Evolutionary conservation across 2,797 vertebrate species (phyloP).

Genomic region (Knipowitschia caucasica): DNA sequence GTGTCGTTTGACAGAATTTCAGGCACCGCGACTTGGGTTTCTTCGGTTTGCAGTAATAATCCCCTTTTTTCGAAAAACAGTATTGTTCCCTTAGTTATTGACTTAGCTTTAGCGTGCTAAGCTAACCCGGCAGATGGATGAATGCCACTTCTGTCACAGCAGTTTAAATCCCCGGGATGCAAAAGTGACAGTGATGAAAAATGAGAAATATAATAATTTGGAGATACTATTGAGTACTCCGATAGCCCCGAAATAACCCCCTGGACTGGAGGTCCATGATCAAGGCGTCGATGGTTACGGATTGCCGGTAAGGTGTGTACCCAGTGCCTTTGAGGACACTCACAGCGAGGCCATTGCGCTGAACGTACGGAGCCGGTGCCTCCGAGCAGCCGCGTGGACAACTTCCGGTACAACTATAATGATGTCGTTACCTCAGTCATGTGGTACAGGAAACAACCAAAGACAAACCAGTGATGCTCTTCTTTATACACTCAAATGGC

Average conservation of each 20-base stretch:
- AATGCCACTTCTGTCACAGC: conserved; percentile 70
- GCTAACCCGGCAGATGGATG: conserved; percentile 68
- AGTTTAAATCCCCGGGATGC: conserved; percentile 77
- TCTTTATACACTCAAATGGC: no score
- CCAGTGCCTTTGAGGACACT: conserved; percentile 64
- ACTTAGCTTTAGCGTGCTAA: conserved; percentile 66
- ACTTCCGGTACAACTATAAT: conserved; percentile 83
- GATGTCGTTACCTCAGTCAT: conserved; percentile 59
- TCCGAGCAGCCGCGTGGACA: conserved; percentile 79
- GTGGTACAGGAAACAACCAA: conserved; percentile 64
- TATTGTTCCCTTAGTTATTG: conserved; percentile 62
- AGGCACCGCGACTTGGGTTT: conserved; percentile 37
- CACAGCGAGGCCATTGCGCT: conserved; percentile 75
- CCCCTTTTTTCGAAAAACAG: conserved; percentile 62
- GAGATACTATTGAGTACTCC: conserved; percentile 68
- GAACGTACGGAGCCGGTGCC: conserved; percentile 83
- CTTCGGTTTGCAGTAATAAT: conserved; percentile 39
- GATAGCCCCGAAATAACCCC: conserved; percentile 71
- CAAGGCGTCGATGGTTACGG: conserved; percentile 84
- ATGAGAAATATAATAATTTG: conserved; percentile 68
- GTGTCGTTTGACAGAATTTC: conserved; percentile 37
- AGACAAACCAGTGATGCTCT: no score
- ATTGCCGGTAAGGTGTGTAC: conserved; percentile 79
- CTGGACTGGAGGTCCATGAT: conserved; percentile 80
- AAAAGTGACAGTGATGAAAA: conserved; percentile 72